A percentile compares a stretch with the other conserved stretches of the same genome.
Conservation (phyloP, 2,797 vertebrate genomes). For the Falco berigora region DNA sequence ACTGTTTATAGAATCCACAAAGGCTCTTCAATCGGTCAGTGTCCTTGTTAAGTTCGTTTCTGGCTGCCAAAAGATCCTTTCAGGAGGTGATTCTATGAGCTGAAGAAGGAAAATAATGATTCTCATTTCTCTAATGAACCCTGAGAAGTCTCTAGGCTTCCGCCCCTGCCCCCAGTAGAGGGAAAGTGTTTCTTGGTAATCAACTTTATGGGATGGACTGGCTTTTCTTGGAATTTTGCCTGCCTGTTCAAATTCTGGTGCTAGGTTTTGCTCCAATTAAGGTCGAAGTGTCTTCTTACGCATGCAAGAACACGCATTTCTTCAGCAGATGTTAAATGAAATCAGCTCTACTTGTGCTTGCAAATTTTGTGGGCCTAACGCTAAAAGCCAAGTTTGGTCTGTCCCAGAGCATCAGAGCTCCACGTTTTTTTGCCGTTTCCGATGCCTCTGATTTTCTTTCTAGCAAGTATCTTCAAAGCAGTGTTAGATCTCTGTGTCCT, state of each 20-base stretch:
- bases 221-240: background rate
- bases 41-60: background rate
- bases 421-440: background rate
- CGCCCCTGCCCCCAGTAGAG: background rate
- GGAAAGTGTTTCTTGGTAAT: background rate
- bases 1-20: background rate
- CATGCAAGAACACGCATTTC: background rate
- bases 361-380: background rate
- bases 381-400: background rate
- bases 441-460: background rate
- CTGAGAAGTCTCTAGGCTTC: background rate
- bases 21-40: background rate
- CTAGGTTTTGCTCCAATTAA: background rate
- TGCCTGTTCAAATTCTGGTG: background rate
- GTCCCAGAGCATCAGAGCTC: background rate
- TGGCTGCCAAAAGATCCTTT: background rate
- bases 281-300: background rate
- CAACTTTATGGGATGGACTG: background rate
- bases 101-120: constrained; percentile 4
- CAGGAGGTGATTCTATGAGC: background rate
- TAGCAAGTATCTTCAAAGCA: background rate
- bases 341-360: background rate
- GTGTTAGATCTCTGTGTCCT: background rate
- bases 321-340: background rate
- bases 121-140: background rate